Evolutionary conservation across 1,140 invertebrate species (phyloP), one percentile per base, ranked within the genome.

Genomic region (Leptoteleia sp.): DNA sequence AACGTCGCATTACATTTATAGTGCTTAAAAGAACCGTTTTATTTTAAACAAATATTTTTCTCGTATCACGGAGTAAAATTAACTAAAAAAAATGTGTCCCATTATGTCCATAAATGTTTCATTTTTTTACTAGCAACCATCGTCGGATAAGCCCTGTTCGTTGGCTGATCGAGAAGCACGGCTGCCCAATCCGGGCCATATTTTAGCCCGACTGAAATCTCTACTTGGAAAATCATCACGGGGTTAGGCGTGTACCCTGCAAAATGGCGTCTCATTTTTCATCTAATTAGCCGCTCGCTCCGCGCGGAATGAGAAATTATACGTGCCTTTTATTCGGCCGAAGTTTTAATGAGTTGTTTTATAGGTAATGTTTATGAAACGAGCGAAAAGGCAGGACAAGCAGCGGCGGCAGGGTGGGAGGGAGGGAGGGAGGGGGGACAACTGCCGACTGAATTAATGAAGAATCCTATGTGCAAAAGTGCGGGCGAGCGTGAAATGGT

Each of bases 301-400:
- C 57, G 54, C 42, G 48, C 38, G 9, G 55, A 72, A 72, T 72
- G 68, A 62, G 48, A 72, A 72, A 72, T 72, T 72, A 62, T 62
- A 54, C 55, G 54, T 55, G 48, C 68, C 47, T 55, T 55, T 72
- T 47, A 72, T 62, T 72, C 40, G 57, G 57, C 5, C 55, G n/a
- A 72, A 71, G 47, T 72, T 72, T 62, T 72, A 72, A 62, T 72
- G 57, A 54, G 55, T 38, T 47, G 37, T 35, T 70, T 72, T 61
- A 54, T 54, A 48, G 55, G 31, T 55, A 72, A 72, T 72, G 68
- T 73, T 73, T 73, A 64, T 73, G 50, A 73, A 73, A 55, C 33
- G 33, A 40, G 17, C 15, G 38, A 62, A 68, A 76, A 52, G 61
- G 12, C 38, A 35, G 61, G 47, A 54, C 27, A 50, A 54, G 52